These are phyloP conservation scores for Ceuthmochares aereus DNA, from an alignment of 2,113 vertebrate genomes.

Conservation along the genomic window DNA sequence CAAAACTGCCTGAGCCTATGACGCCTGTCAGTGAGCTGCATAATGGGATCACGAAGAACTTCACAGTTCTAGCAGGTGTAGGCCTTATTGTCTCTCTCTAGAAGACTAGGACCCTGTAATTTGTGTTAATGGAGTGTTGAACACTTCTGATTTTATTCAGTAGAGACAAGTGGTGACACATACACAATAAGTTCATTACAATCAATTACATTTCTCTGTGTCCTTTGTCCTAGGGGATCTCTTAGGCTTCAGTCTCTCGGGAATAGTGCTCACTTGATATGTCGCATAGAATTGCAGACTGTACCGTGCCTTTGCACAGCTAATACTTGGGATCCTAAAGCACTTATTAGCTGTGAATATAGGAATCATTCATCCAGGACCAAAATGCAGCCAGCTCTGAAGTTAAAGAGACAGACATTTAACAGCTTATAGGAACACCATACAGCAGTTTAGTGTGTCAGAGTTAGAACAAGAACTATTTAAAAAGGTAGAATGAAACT, in stretches of 20 bases:
- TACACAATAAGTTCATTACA: slow-evolving; percentile 66
- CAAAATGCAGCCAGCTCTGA: slow-evolving; percentile 57
- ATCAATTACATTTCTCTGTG: slow-evolving; percentile 62
- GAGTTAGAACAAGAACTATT: slow-evolving; percentile 49
- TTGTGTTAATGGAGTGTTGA: slow-evolving; percentile 68
- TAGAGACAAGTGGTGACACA: slow-evolving; percentile 58
- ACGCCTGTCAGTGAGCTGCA: slow-evolving; percentile 2
- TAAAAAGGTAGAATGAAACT: slow-evolving; percentile 44
- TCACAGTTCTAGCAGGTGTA: slow-evolving; percentile 50
- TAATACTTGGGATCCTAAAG: slow-evolving; percentile 60
- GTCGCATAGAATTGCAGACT: slow-evolving; percentile 46
- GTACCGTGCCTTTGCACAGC: slow-evolving; percentile 37
- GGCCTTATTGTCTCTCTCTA: slow-evolving; percentile 40
- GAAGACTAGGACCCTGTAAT: slow-evolving; percentile 56
- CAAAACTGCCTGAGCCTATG: background rate
- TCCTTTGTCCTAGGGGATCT: slow-evolving; percentile 54
- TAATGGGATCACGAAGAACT: background rate
- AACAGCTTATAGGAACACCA: slow-evolving; percentile 36
- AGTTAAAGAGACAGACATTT: slow-evolving; percentile 68
- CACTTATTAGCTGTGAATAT: slow-evolving; percentile 66
- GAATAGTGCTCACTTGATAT: slow-evolving; percentile 35
- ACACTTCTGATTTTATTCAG: slow-evolving; percentile 64
- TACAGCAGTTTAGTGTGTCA: slow-evolving; percentile 28
- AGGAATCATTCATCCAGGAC: slow-evolving; percentile 54
- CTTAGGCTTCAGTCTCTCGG: slow-evolving; percentile 38